Evolutionary conservation across 2,113 vertebrate genomes (phyloP), one percentile per base, ranked within the genome.

Genomic region (Cranoglanis bouderius): DNA sequence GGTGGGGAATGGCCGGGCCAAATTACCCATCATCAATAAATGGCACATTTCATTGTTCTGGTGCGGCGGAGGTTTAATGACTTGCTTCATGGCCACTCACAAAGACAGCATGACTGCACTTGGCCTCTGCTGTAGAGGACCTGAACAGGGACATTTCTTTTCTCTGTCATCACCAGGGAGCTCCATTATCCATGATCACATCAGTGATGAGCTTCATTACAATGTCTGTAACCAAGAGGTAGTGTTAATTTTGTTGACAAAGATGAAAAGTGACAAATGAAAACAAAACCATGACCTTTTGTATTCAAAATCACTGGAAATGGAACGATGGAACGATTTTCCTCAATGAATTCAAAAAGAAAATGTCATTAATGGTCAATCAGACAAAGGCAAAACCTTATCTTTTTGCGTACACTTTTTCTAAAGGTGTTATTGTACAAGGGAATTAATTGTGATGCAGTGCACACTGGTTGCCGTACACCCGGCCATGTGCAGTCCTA

Each of bases 31-130:
- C 86, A 74, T 91, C 93, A 91, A 93, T 93, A 87, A 89, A 92
- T 85, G 87, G 92, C 90, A 93, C 91, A 92, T 93, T 93, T 94
- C 88, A 88, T 90, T 92, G 92, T 92, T 85, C 91, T 90, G 91
- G 92, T 90, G 90, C 10, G 24, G 55, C 91, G 85, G 61, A 87
- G 84, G 88, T 92, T 93, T 94, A 95, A 95, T 92, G 94, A 93
- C 91, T 93, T 94, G 93, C 93, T 93, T 77, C 89, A 91, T 87
- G 92, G 93, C 92, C 93, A 94, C 89, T 89, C 40, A 65, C 35
- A 26, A 59, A 57, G 93, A 93, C 92, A 90, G 89, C 57, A 46
- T 88, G 93, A 93, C 93, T 92, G 92, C 94, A 94, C 94, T 95
- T 94, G 93, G 92, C 92, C 92, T 88, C 86, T 90, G 91, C 92